Percentiles rank a stretch among this genome's conserved stretches.
These are phyloP conservation scores for Clarias gariepinus DNA, from an alignment of 2,113 vertebrate species.

Conservation along the genomic window DNA sequence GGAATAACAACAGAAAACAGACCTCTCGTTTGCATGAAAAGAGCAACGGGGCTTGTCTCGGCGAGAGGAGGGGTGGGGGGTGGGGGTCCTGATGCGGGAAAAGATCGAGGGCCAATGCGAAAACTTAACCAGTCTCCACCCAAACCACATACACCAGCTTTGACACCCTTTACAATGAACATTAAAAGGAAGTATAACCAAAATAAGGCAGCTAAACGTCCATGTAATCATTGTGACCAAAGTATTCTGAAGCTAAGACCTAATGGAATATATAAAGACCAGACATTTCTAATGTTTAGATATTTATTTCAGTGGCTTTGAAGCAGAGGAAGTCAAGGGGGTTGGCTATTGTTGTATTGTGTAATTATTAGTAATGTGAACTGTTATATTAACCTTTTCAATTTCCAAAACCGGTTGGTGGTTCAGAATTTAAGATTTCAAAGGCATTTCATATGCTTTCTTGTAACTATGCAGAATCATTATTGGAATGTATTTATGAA, in stretches of 20 bases:
- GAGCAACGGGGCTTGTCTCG: constrained; percentile 59
- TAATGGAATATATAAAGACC: not conserved
- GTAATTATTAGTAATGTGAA: not conserved
- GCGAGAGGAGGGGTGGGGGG: constrained; percentile 32
- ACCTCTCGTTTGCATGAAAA: constrained; percentile 79
- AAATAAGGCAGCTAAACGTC: constrained; percentile 24
- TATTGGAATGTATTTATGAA: not conserved
- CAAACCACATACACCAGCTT: not conserved
- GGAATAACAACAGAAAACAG: constrained; percentile 80
- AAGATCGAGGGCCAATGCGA: constrained; percentile 58
- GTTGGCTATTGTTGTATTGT: not conserved
- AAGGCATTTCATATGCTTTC: not conserved
- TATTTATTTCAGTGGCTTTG: constrained; percentile 9
- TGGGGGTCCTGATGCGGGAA: constrained; percentile 66
- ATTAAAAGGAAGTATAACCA: constrained; percentile 32
- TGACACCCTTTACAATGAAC: constrained; percentile 8
- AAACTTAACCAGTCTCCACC: constrained; percentile 49
- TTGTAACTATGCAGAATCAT: not conserved
- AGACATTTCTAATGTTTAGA: not conserved
- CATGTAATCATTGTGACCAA: not conserved
- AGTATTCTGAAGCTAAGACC: not conserved
- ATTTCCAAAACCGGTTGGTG: not conserved
- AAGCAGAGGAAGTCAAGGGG: not conserved
- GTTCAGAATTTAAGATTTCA: not conserved
- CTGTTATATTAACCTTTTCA: not conserved